These are phyloP conservation scores for Herminia tarsipennalis DNA, from an alignment of 2,888 invertebrate species.

Conservation along the genomic window DNA sequence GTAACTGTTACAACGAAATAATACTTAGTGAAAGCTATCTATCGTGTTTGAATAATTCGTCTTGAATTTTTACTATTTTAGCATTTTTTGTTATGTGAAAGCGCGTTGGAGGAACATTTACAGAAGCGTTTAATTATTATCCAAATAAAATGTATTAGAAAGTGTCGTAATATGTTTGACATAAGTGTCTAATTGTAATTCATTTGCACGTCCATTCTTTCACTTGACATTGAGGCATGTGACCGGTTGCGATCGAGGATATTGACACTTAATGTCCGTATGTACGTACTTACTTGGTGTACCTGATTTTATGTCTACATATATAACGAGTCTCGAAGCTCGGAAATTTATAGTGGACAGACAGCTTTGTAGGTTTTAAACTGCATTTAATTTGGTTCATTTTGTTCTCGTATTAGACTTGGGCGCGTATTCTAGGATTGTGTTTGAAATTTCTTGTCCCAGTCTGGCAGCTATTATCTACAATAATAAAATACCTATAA, in stretches of 20 bases:
- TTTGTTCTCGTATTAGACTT: background rate
- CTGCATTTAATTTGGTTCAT: slow-evolving; percentile 10
- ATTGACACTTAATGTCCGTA: slow-evolving; percentile 58
- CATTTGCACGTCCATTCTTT: slow-evolving; percentile 69
- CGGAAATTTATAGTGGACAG: slow-evolving; percentile 27
- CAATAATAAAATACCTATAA: no score
- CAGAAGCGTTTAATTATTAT: slow-evolving; percentile 7
- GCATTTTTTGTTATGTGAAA: slow-evolving; percentile 36
- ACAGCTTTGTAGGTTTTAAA: slow-evolving; percentile 17
- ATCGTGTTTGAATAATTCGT: slow-evolving; percentile 42
- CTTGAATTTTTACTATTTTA: slow-evolving; percentile 21
- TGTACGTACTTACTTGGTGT: slow-evolving; percentile 27
- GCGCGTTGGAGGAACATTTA: slow-evolving; percentile 9
- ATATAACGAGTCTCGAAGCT: slow-evolving; percentile 17
- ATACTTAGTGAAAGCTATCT: slow-evolving; percentile 71
- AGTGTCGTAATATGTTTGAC: slow-evolving; percentile 27
- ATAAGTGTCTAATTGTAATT: slow-evolving; percentile 56
- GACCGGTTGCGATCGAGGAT: slow-evolving; percentile 69
- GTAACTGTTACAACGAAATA: slow-evolving; percentile 71
- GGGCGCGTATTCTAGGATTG: no score
- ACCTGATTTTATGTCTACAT: slow-evolving; percentile 33
- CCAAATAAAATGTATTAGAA: slow-evolving; percentile 28
- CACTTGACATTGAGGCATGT: slow-evolving; percentile 78
- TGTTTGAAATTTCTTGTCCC: no score
- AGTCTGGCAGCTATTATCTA: no score